Base-by-base conservation (phyloP, 1,140 invertebrate species). In the Pararge aegeria region DNA sequence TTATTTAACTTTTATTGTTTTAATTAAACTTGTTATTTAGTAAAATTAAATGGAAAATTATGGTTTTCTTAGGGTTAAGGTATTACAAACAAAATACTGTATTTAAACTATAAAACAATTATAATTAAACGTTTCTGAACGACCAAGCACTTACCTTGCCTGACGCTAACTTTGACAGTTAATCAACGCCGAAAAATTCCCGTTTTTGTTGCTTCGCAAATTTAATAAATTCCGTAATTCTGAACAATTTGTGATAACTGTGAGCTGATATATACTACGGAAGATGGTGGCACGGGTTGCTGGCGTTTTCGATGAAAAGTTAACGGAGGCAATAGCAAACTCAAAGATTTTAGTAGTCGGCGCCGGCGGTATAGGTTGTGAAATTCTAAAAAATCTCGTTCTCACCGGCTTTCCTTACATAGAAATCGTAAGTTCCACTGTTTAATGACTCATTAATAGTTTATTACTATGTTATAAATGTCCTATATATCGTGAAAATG, bases 281-380 rank as follows among this genome's bases (percentile, higher is more conserved):
- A 76, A 44, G 63, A 95, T 94, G 94, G 94, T 94, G 64, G 91
- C 94, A 16, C 81, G 88, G 56, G 89, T 94, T 42, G 82, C 91
- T 30, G 94, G 94, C 60, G 91, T 95, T 58, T 92, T 94, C 59
- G 90, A 91, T 46, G 83, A 91, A 21, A 90, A 92, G 73, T 76
- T 95, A 57, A 91, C 90, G 29, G 90, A 91, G 60, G 85, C 91
- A 21, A 90, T 92, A n/a, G 83, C 84, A 18, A 87, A 91, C 67
- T 91, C 91, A 0, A 92, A 92, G 73, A 80, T 92, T 18, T 91
- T 99, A 20, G 95, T 99, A 9, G 97, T 99, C 34, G 99, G 99
- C 58, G 98, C 99, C 68, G 99, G 99, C 70, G 99, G 99, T 49
- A 99, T 99, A 70, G 99, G 99, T 61, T 99, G 98, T 92, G 99